A percentile compares a stretch with the other conserved stretches of the same genome.
Evolutionary conservation across 2,113 vertebrate species (phyloP).

Genomic region (Phalacrocorax carbo): DNA sequence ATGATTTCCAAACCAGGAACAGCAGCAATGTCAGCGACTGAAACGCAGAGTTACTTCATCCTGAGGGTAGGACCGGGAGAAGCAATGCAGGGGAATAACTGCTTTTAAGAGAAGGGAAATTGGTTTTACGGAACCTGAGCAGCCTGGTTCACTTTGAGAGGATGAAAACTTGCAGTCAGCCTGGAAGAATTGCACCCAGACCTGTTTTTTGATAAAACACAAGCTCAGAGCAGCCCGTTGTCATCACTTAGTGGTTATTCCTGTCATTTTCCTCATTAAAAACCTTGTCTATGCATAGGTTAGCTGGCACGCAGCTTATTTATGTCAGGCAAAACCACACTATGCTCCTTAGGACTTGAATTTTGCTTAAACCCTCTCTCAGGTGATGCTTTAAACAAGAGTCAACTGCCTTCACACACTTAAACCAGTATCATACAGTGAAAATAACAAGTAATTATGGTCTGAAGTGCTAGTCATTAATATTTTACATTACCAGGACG

Average conservation of each 20-base stretch:
- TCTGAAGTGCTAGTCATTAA: not conserved
- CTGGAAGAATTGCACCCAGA: not conserved
- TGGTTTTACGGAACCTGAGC: not conserved
- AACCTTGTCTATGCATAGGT: not conserved
- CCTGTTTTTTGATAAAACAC: not conserved
- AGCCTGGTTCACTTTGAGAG: not conserved
- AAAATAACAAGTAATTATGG: not conserved
- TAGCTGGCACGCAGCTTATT: not conserved
- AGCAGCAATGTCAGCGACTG: not conserved
- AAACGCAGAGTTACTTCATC: not conserved
- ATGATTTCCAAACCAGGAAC: not conserved
- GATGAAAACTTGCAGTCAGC: not conserved
- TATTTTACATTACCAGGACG: not conserved
- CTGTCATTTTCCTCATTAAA: not conserved
- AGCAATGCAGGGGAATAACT: not conserved
- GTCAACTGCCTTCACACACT: not conserved
- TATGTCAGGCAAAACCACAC: not conserved
- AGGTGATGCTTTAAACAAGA: not conserved
- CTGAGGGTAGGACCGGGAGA: not conserved
- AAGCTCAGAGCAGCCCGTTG: not conserved
- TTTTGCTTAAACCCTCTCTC: not conserved
- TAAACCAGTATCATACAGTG: not conserved
- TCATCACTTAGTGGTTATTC: not conserved
- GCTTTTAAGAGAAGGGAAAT: not conserved
- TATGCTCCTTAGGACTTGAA: not conserved